Evolutionary conservation across 2,113 vertebrate species (phyloP).

Genomic region (Silurus asotus): DNA sequence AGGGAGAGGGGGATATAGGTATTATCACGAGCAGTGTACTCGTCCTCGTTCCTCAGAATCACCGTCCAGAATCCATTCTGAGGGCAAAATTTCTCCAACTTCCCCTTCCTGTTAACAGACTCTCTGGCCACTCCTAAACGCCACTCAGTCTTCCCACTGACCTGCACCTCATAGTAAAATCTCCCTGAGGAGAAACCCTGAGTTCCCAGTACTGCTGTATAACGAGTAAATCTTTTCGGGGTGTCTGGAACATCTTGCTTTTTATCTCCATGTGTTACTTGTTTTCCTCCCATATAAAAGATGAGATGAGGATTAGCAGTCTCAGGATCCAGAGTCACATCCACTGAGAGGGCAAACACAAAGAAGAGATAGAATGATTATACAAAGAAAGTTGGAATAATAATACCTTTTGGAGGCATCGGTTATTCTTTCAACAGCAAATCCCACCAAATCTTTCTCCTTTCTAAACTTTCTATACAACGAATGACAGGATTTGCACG

Average conservation of each 20-base stretch:
- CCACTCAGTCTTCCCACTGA: not conserved
- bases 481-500: no score
- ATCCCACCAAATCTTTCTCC: no score
- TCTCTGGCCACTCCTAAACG: not conserved
- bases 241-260: not conserved
- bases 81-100: not conserved
- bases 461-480: no score
- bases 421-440: no score
- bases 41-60: not conserved
- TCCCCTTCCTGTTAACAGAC: not conserved
- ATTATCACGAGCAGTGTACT: not conserved
- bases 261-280: not conserved
- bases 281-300: not conserved
- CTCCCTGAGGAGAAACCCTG: constrained; percentile 17
- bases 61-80: not conserved
- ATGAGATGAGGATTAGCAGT: not conserved
- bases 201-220: not conserved
- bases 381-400: no score
- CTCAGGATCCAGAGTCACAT: constrained; percentile 26
- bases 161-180: constrained; percentile 30
- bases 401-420: no score
- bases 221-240: not conserved
- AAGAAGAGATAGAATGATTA: not conserved
- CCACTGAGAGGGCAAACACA: not conserved
- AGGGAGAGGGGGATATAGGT: not conserved